Base-by-base conservation (phyloP, 2,888 invertebrate genomes). In the Rhyacophila evoluta region DNA sequence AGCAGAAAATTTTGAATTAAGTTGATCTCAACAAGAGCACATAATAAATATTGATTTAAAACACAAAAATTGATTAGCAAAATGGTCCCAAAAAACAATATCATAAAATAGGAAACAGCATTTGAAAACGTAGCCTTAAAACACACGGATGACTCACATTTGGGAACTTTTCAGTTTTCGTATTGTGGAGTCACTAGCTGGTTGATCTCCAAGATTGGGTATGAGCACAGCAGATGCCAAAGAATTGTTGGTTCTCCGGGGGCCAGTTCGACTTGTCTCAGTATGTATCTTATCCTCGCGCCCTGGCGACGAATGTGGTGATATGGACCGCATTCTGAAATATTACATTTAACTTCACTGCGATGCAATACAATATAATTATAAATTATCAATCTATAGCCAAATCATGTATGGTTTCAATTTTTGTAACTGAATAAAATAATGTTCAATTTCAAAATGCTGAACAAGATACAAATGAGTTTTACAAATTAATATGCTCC, bases 181-280 rank as follows among this genome's bases (percentile, higher is more conserved):
- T 82, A 91, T 85, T 2, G 89, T 89, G 82, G 89, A 88, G 83
- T 86, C 88, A 55, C 85, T 0, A 19, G 55, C 19, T 1, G 55
- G 55, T 55, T 55, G 55, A 19, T 55, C 77, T 89, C 89, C 72
- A 83, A 86, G 87, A 83, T 89, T 90, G 19, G 87, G 94, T 86
- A 96, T 95, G 78, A 95, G 91, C 82, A 96, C 95, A 73, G 95
- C 94, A 10, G 95, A 95, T 1, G 96, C 94, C 71, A 96, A 88
- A 0, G 96, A 96, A 87, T 96, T 96, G 85, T 96, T 96, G 8
- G 96, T 96, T 55, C 55, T 55, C 87, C 96, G 95, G 79, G 96
- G 90, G 75, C 96, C 95, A 28, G 91, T 10, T 10, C 55, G 15
- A 25, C 55, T 15, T 8, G 55, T 55, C 25, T 55, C 55, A 55